phyloP scores from a whole-genome alignment of 2,888 invertebrate species.

The Drosophila parthenogenetica region DNA sequence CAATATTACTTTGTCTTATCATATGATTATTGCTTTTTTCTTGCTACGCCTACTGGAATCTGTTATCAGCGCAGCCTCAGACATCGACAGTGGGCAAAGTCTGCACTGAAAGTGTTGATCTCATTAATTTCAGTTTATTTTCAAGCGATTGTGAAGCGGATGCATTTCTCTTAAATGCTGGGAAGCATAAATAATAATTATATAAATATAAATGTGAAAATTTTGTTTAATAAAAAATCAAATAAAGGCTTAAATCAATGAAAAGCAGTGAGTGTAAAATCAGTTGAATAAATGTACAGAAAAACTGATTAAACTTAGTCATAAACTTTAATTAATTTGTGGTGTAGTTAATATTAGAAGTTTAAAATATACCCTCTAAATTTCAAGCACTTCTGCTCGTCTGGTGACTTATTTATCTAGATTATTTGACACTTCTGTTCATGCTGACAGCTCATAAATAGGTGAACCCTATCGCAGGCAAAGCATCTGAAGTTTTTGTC shows the following conservation, averaged over 20 bases:
- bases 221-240: neutral
- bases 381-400: neutral
- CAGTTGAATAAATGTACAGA: too few relatives aligned
- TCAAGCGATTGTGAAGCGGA: neutral
- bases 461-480: slow-evolving; percentile 22
- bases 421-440: slow-evolving; percentile 16
- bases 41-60: slow-evolving; percentile 3
- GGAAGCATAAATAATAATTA: too few relatives aligned
- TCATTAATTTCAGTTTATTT: slow-evolving; percentile 3
- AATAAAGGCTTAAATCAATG: neutral
- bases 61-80: slow-evolving; percentile 25
- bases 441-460: slow-evolving; percentile 46
- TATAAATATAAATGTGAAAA: neutral
- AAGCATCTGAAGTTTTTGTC: slow-evolving; percentile 19
- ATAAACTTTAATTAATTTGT: neutral
- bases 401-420: neutral
- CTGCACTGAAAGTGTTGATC: neutral
- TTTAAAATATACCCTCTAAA: neutral
- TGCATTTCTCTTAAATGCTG: neutral
- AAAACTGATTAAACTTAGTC: too few relatives aligned
- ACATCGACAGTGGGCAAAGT: slow-evolving; percentile 13
- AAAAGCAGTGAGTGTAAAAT: neutral
- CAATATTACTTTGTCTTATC: slow-evolving; percentile 22
- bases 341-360: neutral
- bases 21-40: slow-evolving; percentile 10